Evolutionary conservation across 2,888 invertebrate genomes (phyloP).

Genomic region (Nephrocerus scutellatus): DNA sequence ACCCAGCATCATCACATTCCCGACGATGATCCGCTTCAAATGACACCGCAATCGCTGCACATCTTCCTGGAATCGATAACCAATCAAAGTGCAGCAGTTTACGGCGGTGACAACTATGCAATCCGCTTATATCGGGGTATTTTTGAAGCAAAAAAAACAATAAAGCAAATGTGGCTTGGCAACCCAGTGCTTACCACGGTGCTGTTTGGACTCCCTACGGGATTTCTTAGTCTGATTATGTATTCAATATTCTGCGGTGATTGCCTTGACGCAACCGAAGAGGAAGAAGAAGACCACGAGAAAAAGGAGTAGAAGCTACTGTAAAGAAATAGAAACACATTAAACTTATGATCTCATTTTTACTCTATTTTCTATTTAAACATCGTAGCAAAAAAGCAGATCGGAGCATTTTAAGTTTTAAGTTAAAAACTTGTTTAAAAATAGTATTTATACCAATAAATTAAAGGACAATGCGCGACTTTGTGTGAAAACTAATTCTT

Average conservation of each 20-base stretch:
- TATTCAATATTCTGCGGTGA: constrained; percentile 96
- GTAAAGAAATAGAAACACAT: constrained; percentile 14
- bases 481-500: too few species aligned
- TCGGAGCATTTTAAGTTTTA: constrained; percentile 1
- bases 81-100: constrained; percentile 71
- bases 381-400: constrained; percentile 2
- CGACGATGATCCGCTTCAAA: constrained; percentile 70
- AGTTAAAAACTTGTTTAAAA: not conserved
- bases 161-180: constrained; percentile 82
- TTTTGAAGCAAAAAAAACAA: constrained; percentile 73
- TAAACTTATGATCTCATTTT: constrained; percentile 11
- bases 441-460: constrained; percentile 20
- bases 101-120: constrained; percentile 75
- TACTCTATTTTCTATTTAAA: constrained; percentile 13
- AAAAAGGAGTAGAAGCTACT: constrained; percentile 47
- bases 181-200: constrained; percentile 90
- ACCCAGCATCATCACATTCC: constrained; percentile 90
- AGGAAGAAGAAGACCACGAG: constrained; percentile 54
- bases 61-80: constrained; percentile 51
- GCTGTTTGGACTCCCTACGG: constrained; percentile 87
- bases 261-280: constrained; percentile 84
- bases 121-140: constrained; percentile 71
- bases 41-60: constrained; percentile 61
- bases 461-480: too few species aligned
- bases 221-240: constrained; percentile 87